Base-by-base conservation (phyloP, 2,888 invertebrate species). In the Pemphredon lugubris region DNA sequence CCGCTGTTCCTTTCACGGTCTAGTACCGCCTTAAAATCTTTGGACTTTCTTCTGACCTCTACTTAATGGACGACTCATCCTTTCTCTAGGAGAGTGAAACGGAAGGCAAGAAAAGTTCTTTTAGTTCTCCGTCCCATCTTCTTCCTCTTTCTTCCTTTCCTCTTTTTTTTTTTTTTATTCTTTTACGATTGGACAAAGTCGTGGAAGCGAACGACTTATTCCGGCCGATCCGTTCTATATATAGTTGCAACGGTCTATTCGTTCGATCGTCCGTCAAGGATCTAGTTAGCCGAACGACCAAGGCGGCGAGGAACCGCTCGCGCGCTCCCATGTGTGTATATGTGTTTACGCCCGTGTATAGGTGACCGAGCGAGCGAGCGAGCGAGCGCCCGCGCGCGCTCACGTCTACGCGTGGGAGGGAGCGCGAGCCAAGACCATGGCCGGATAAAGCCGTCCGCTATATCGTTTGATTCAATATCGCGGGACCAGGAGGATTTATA, bases 391-490 rank as follows among this genome's bases (percentile, higher is more conserved):
- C n/a, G n/a, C n/a, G n/a, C n/a, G n/a, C n/a, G n/a, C n/a, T n/a
- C n/a, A n/a, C 32, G 14, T 9, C 34, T 16, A 14, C 5, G 47
- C 14, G 40, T 14, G 21, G 18, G 23, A n/a, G 23, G 37, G 59
- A n/a, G 32, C 53, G 54, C 61, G 23, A 37, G n/a, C 40, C 34
- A 57, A 71, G 66, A 45, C 40, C 64, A 60, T 42, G 70, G 48
- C 44, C 50, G 73, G 50, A 77, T 75, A 68, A 79, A 79, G 70
- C 74, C 73, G 65, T 71, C 66, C 57, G 66, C 77, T 75, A 74
- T 79, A 82, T 76, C 77, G 83, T 82, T 83, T 82, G 83, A 86
- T 87, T 84, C 84, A 83, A 86, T 86, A 85, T 85, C 81, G 81
- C 71, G 68, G 71, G 37, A 51, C 64, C 67, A 44, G 55, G 70